Evolutionary conservation across 2,113 vertebrate species (phyloP), one percentile per base, ranked within the genome.

Genomic region (Aix galericulata): DNA sequence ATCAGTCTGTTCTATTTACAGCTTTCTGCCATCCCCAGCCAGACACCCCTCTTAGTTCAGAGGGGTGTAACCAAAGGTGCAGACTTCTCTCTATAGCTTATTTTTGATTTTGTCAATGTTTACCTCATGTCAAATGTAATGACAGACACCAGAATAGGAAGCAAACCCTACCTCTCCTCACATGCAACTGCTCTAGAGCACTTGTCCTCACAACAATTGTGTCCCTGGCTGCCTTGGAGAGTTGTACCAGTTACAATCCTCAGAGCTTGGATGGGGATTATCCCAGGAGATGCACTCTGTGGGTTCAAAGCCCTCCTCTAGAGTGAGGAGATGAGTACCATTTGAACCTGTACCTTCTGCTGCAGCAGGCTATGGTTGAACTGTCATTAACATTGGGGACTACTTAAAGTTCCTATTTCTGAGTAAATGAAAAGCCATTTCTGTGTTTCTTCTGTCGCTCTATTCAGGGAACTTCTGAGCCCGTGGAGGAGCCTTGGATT

Each of bases 321-420:
- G 34, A 21, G 32, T 79, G 40, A 55, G 60, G 22, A 64, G 17
- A 3, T 0, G 2, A 71, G 23, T n/a, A 25, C 11, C 56, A 26
- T 23, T 1, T 0, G 23, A 71, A 71, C 21, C 7, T 27, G 16
- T 9, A 42, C 6, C 16, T 82, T 56, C 76, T 82, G 27, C 17
- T 2, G 1, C 11, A 56, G 17, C 52, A 80, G 76, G 17, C 22
- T 67, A 46, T 11, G 29, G 21, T 32, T 12, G 3, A 55, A 50
- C 20, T 0, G 0, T 22, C 31, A 71, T 20, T 55, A 40, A 71
- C 0, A 1, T 26, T 17, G 3, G 13, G 7, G 11, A 17, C 14
- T 62, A 66, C 8, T 32, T 52, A 82, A 40, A 53, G 46, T n/a
- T 3, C 17, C 13, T 17, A 13, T 52, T 95, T 80, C 68, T 72